Conservation (phyloP, 2,113 vertebrate genomes). For the Dendrocopos noguchii region DNA sequence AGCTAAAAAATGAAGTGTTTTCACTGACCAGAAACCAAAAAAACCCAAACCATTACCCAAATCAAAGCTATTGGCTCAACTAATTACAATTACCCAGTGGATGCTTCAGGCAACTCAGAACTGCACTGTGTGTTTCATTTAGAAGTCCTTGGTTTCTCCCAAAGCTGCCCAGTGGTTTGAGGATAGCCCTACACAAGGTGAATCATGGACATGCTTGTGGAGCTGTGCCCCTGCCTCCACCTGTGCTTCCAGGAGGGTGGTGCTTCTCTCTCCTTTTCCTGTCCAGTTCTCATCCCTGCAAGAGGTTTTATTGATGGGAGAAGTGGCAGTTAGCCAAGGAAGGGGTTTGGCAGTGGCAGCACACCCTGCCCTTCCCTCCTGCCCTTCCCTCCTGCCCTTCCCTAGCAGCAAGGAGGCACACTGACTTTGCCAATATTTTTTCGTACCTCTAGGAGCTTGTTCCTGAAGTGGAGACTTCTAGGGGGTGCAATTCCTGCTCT, state of each 20-base stretch:
- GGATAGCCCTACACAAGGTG: background rate
- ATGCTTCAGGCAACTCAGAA: background rate
- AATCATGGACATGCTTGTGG: background rate
- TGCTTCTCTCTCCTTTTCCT: background rate
- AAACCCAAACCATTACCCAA: conserved; percentile 48
- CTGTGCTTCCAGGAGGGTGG: background rate
- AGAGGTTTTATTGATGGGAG: background rate
- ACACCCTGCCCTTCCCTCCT: background rate
- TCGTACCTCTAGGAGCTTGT: background rate
- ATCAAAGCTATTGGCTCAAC: conserved; percentile 38
- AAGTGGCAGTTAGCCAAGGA: background rate
- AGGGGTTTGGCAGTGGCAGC: background rate
- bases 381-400: background rate
- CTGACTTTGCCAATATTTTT: background rate
- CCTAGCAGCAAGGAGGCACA: background rate
- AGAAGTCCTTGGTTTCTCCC: conserved; percentile 22
- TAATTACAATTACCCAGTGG: conserved; percentile 9
- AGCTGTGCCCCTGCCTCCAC: background rate
- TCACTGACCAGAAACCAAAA: conserved; percentile 56
- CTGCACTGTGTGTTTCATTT: conserved; percentile 24
- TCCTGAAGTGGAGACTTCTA: background rate
- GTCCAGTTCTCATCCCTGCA: background rate
- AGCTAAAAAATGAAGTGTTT: conserved; percentile 35
- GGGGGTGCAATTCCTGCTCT: background rate
- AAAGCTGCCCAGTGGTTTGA: conserved; percentile 8